A percentile compares a stretch with the other conserved stretches of the same genome.
Evolutionary conservation across 1,140 invertebrate genomes (phyloP).

Genomic region (Pseudoatta argentina): DNA sequence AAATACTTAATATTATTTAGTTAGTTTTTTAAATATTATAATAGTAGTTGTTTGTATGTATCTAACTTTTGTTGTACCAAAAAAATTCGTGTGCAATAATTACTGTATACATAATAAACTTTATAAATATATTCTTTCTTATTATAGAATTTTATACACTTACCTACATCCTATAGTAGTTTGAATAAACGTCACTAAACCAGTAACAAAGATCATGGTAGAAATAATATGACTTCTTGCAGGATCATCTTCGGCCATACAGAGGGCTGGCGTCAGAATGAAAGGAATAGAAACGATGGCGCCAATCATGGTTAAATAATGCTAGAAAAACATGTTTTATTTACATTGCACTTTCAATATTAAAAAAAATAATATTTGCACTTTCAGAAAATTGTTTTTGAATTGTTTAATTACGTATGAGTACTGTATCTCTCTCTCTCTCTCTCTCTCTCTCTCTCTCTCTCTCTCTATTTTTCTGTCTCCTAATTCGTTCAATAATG

Average conservation of each 20-base stretch:
- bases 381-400: neutral
- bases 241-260: slow-evolving; percentile 93
- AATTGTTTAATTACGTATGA: neutral
- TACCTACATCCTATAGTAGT: slow-evolving; percentile 93
- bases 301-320: slow-evolving; percentile 95
- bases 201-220: slow-evolving; percentile 96
- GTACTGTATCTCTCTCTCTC: neutral
- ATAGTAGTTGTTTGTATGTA: neutral
- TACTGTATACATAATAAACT: neutral
- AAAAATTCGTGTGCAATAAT: neutral
- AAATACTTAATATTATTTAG: too few relatives aligned
- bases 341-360: neutral
- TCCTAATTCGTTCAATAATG: neutral
- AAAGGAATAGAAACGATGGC: slow-evolving; percentile 95
- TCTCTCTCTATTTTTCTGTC: neutral
- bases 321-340: slow-evolving; percentile 75
- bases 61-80: neutral
- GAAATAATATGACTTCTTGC: slow-evolving; percentile 93
- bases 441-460: too few relatives aligned
- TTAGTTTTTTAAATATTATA: neutral
- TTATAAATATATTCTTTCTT: neutral
- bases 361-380: neutral
- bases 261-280: slow-evolving; percentile 92
- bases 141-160: neutral
- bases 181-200: slow-evolving; percentile 93